A percentile compares a stretch with the other conserved stretches of the same genome.
Conservation (phyloP, 2,113 vertebrate genomes). For the Anthoscopus minutus region DNA sequence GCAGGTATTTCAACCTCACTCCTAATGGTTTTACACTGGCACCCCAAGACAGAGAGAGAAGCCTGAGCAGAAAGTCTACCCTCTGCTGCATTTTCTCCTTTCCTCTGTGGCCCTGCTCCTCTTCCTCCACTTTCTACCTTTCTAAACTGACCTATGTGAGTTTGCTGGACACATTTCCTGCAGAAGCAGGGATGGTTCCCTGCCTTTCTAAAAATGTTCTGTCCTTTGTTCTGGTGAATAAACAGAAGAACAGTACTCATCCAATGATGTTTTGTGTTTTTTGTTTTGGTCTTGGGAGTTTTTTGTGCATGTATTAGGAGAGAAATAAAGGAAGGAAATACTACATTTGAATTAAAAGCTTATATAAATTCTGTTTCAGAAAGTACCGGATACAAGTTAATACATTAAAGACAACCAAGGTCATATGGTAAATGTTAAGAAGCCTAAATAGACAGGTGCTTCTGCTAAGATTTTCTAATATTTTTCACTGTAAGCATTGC, state of each 20-base stretch:
- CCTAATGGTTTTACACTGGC: no score
- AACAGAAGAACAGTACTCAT: background rate
- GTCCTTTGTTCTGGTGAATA: constrained; percentile 14
- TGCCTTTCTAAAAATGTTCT: background rate
- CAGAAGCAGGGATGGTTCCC: background rate
- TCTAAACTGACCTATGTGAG: background rate
- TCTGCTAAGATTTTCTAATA: background rate
- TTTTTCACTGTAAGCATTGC: background rate
- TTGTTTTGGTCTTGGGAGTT: background rate
- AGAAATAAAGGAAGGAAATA: constrained; percentile 33
- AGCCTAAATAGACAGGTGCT: background rate
- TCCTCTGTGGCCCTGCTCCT: background rate
- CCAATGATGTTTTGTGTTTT: background rate
- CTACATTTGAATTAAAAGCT: background rate
- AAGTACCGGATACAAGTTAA: constrained; percentile 22
- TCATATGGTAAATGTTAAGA: background rate
- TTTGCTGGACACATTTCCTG: background rate
- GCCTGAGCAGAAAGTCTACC: background rate
- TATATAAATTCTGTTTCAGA: constrained; percentile 31
- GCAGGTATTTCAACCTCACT: background rate
- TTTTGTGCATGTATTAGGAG: background rate
- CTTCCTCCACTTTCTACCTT: background rate
- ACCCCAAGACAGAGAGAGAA: background rate
- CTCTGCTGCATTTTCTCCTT: background rate
- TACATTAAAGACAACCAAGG: background rate